Base-by-base conservation (phyloP, 2,797 vertebrate species). In the Thunnus albacares region DNA sequence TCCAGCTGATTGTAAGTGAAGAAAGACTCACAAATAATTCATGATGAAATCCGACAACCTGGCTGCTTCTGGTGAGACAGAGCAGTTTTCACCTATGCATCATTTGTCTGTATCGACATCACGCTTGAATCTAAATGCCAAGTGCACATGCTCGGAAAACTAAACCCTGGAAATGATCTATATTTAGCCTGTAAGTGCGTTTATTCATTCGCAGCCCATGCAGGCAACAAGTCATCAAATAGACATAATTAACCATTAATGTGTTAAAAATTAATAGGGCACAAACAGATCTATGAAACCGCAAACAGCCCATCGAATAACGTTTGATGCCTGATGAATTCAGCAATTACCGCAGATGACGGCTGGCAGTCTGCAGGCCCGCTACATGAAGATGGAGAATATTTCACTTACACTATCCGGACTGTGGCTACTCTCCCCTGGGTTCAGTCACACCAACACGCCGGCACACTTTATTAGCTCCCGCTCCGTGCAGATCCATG, bases 371-470 rank as follows among this genome's bases (percentile, higher is more conserved):
- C 1, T 38, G 6, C 61, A 85, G 82, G 75, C 79, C 83, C 76
- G 41, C 61, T 9, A 17, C 71, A 55, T n/a, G 66, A 68, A 51
- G 12, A 69, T 28, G 33, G 71, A 15, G 51, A 75, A 83, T 20
- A 75, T 61, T 38, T 58, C 65, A 92, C 88, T 90, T 74, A 92
- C 90, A 83, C 45, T 53, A n/a, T 80, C 73, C 79, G 63, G 83
- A 72, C 71, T 61, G 24, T 30, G 59, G 18, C 56, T 77, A 35
- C 75, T 80, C 81, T 88, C 71, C 59, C 24, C 41, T 20, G 55
- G 30, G 20, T 80, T 55, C 77, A 64, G 52, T 60, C 77, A 45
- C 81, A 60, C 52, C 64, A 14, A 47, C 71, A 66, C 57, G 59
- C 14, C 18, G 33, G 30, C 45, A 63, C 62, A 47, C 63, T 80